These are phyloP conservation scores for Tautogolabrus adspersus DNA, from an alignment of 2,113 vertebrate genomes.

Conservation along the genomic window DNA sequence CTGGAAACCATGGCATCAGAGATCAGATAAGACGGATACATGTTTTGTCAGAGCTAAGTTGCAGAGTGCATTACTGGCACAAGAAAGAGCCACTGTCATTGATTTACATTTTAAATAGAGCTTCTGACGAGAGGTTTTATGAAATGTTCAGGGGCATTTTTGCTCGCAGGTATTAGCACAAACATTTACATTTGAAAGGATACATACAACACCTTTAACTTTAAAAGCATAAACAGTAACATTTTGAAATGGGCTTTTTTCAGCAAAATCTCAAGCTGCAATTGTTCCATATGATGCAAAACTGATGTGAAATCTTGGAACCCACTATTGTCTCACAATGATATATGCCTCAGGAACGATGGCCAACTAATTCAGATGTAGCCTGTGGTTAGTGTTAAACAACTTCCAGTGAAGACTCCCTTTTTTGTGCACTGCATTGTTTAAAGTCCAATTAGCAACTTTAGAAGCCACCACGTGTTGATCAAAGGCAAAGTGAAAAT, in stretches of 20 bases:
- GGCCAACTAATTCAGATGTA: too few species aligned
- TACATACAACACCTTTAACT: not conserved
- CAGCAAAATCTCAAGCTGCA: not conserved
- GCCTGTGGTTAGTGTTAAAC: too few species aligned
- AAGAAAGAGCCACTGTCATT: conserved; percentile 33
- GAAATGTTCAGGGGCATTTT: conserved; percentile 27
- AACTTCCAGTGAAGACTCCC: too few species aligned
- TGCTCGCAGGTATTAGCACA: conserved; percentile 16
- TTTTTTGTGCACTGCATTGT: too few species aligned
- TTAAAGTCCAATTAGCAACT: too few species aligned
- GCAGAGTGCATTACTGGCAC: conserved; percentile 55
- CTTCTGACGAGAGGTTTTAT: conserved; percentile 28
- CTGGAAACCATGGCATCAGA: conserved; percentile 73
- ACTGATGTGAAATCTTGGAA: too few species aligned
- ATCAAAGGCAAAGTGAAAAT: too few species aligned
- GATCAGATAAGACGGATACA: conserved; percentile 68
- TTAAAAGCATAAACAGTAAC: not conserved
- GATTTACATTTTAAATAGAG: conserved; percentile 50
- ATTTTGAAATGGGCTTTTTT: not conserved
- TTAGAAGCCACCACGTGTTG: too few species aligned
- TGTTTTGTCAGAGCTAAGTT: conserved; percentile 66
- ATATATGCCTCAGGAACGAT: too few species aligned
- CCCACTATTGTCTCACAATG: too few species aligned
- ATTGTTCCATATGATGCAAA: not conserved
- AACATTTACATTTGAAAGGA: conserved; percentile 9